These are phyloP conservation scores for Callipepla californica DNA, from an alignment of 2,113 vertebrate genomes.

Conservation along the genomic window DNA sequence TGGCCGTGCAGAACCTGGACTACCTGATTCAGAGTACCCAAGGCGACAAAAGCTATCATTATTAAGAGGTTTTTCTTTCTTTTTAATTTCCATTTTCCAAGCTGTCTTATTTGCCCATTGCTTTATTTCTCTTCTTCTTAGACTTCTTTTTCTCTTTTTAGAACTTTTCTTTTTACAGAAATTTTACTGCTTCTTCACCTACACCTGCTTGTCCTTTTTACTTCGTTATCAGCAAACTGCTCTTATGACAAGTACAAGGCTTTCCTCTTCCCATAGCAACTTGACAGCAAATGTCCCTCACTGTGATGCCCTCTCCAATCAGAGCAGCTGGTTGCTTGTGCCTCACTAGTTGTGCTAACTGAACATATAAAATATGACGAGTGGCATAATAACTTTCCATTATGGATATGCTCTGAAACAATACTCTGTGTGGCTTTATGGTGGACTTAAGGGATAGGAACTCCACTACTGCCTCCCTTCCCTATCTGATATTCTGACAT, in stretches of 20 bases:
- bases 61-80: neutral
- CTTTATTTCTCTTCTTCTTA: neutral
- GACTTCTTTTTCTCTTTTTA: neutral
- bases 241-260: neutral
- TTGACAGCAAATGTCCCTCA: neutral
- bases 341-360: neutral
- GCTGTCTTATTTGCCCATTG: neutral
- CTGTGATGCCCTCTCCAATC: neutral
- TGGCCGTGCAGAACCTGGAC: neutral
- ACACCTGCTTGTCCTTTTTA: neutral
- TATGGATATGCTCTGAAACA: neutral
- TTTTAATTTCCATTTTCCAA: neutral
- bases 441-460: neutral
- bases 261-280: neutral
- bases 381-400: neutral
- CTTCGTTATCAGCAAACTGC: neutral
- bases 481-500: constrained; percentile 6
- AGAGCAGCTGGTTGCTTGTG: neutral
- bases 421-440: neutral
- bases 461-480: neutral
- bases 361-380: fast-evolving
- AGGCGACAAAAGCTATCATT: neutral
- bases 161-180: neutral
- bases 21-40: neutral
- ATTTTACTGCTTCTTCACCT: neutral